Conservation (phyloP, 2,888 invertebrate genomes). For the Sturmia bella region DNA sequence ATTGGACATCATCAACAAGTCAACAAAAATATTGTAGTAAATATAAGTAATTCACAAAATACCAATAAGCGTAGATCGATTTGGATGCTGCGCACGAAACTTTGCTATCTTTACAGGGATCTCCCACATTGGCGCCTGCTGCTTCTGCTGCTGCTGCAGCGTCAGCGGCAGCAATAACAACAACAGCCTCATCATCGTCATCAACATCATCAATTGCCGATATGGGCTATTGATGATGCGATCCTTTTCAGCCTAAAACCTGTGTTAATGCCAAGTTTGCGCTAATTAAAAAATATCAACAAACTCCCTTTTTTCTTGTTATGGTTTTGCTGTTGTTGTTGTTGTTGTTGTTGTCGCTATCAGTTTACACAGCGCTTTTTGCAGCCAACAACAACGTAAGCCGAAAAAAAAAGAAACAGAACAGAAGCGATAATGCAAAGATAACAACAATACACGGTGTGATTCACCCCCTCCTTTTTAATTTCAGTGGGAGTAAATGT, state of each 20-base stretch:
- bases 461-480: slow-evolving; percentile 33
- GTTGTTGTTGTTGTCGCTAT: slow-evolving; percentile 36
- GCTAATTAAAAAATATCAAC: slow-evolving; percentile 70
- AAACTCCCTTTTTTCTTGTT: slow-evolving; percentile 35
- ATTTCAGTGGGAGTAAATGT: slow-evolving; percentile 57
- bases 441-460: slow-evolving; percentile 56
- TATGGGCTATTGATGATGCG: slow-evolving; percentile 46
- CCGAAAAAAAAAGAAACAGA: slow-evolving; percentile 35
- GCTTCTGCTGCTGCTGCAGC: slow-evolving; percentile 36
- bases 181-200: slow-evolving; percentile 20
- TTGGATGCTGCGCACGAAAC: slow-evolving; percentile 67
- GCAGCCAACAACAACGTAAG: slow-evolving; percentile 2
- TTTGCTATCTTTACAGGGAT: slow-evolving; percentile 70
- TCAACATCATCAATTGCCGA: slow-evolving; percentile 46
- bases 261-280: slow-evolving; percentile 68
- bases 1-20: slow-evolving; percentile 57
- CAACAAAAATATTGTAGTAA: slow-evolving; percentile 47
- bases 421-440: slow-evolving; percentile 49
- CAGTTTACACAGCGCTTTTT: slow-evolving; percentile 35
- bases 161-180: slow-evolving; percentile 21
- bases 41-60: slow-evolving; percentile 64
- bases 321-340: slow-evolving; percentile 1
- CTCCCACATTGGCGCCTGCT: slow-evolving; percentile 72
- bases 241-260: slow-evolving; percentile 50
- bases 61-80: slow-evolving; percentile 67